Evolutionary conservation across 2,113 vertebrate genomes (phyloP).

Genomic region (Myocastor coypus): DNA sequence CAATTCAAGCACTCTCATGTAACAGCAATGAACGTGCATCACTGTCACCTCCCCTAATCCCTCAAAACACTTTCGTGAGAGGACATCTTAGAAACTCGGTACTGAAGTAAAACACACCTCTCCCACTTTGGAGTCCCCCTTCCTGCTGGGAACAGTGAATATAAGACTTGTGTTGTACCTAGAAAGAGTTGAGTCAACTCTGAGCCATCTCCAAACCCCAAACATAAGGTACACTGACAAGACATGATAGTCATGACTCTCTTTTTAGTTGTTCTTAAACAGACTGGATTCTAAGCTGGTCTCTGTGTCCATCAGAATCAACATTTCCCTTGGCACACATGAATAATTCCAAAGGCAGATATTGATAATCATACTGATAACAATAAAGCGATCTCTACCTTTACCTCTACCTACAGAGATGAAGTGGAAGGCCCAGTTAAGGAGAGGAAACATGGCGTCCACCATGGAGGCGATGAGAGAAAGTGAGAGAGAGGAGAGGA

Average conservation of each 20-base stretch:
- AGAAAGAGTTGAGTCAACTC: conserved; percentile 3
- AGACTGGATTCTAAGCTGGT: conserved; percentile 50
- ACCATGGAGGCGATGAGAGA: conserved; percentile 80
- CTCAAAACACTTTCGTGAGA: not conserved
- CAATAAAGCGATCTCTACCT: conserved; percentile 93
- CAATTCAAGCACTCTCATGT: not conserved
- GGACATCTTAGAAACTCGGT: not conserved
- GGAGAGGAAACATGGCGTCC: conserved; percentile 86
- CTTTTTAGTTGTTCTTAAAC: conserved; percentile 57
- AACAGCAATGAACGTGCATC: not conserved
- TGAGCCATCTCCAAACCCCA: not conserved
- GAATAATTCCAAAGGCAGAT: conserved; percentile 76
- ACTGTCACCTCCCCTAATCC: not conserved
- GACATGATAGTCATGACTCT: not conserved
- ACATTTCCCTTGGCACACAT: conserved; percentile 45
- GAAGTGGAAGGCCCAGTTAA: conserved; percentile 86
- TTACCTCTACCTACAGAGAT: conserved; percentile 97
- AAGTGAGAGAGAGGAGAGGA: conserved; percentile 72
- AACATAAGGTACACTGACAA: not conserved
- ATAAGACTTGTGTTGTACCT: not conserved
- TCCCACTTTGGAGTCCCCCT: not conserved
- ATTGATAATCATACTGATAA: conserved; percentile 77
- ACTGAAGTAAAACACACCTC: not conserved
- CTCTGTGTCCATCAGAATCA: conserved; percentile 54
- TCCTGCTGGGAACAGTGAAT: not conserved